phyloP scores from a whole-genome alignment of 2,797 vertebrate species.

The Anomalospiza imberbis region DNA sequence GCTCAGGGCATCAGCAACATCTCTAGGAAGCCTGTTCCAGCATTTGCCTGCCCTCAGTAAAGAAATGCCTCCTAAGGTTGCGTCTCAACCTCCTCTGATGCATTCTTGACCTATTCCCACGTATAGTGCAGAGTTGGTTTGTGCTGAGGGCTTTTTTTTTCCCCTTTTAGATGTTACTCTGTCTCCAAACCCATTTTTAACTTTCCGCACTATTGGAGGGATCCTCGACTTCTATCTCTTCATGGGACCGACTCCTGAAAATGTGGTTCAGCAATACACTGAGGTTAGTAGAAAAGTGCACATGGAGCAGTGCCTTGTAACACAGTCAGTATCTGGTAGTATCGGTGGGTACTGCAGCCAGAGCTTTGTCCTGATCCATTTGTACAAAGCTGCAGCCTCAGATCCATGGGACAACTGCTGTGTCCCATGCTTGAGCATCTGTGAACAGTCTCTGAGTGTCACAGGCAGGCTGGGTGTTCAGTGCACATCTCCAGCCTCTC shows the following conservation, averaged over 20 bases:
- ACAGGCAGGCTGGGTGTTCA: neutral
- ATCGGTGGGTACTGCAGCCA: neutral
- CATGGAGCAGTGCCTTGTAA: neutral
- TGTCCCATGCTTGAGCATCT: neutral
- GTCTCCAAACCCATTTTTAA: constrained; percentile 53
- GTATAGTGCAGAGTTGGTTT: neutral
- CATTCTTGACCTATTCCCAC: neutral
- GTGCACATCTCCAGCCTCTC: neutral
- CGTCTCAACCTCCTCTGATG: neutral
- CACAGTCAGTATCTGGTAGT: neutral
- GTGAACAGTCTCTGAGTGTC: neutral
- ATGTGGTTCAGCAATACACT: constrained; percentile 47
- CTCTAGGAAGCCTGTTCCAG: neutral
- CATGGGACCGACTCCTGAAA: constrained; percentile 39
- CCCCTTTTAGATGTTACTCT: constrained; percentile 45
- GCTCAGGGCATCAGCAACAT: fast-evolving
- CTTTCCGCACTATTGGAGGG: constrained; percentile 56
- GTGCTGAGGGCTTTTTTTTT: neutral
- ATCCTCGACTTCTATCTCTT: constrained; percentile 59
- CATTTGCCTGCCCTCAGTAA: neutral
- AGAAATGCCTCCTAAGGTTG: neutral
- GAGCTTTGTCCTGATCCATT: neutral
- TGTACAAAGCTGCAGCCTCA: fast-evolving
- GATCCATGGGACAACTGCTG: neutral
- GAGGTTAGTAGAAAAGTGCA: neutral